Conservation (phyloP, 2,797 vertebrate genomes). For the Synaphobranchus kaupii region DNA sequence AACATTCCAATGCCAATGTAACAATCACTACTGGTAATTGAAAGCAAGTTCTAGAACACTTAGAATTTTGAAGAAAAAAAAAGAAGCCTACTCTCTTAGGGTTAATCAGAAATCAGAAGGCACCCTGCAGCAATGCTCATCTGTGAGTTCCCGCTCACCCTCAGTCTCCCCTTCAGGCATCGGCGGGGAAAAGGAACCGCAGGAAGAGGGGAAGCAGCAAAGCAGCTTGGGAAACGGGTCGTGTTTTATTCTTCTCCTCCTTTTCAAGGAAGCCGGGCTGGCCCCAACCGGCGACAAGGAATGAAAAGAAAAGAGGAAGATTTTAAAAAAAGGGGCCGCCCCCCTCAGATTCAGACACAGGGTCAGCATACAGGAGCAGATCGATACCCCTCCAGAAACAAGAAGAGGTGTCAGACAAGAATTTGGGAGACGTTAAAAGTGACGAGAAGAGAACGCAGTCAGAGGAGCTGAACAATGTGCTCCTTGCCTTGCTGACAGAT, state of each 20-base stretch:
- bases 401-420: conserved; percentile 17
- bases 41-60: too few relatives aligned
- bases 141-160: background rate
- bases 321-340: background rate
- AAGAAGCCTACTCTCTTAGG: too few relatives aligned
- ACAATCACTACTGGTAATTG: too few relatives aligned
- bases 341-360: background rate
- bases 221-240: background rate
- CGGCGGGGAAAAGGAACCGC: background rate
- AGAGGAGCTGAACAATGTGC: conserved; percentile 27
- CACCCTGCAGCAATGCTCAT: background rate
- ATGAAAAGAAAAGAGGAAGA: background rate
- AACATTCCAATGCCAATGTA: too few relatives aligned
- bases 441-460: conserved; percentile 18
- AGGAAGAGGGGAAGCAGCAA: background rate
- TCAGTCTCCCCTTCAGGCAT: background rate
- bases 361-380: background rate
- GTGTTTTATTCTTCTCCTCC: background rate
- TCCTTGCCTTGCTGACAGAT: conserved; percentile 46
- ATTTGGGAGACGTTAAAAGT: conserved; percentile 15
- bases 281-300: background rate
- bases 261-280: background rate
- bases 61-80: too few relatives aligned
- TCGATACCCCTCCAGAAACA: conserved; percentile 15
- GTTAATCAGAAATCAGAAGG: conserved; percentile 29